Conservation (phyloP, 2,888 invertebrate genomes). For the Nomada fabriciana region DNA sequence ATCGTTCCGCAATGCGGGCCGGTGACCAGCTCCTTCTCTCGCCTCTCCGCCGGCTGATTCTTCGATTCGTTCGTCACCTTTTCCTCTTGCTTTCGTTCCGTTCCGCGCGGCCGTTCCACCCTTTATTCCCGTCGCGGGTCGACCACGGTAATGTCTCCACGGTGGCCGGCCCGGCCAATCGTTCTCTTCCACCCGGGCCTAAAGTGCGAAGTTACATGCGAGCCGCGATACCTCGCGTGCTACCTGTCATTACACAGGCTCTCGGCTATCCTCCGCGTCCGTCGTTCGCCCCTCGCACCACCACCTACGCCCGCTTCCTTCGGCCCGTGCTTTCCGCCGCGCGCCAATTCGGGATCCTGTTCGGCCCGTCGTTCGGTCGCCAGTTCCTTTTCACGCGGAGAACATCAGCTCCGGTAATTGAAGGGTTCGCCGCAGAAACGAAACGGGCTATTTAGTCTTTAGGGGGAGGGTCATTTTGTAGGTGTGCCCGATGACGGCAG, state of each 20-base stretch:
- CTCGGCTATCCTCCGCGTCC: conserved; percentile 40
- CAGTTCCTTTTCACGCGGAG: conserved; percentile 15
- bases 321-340: conserved; percentile 36
- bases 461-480: conserved; percentile 11
- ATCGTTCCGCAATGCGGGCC: conserved; percentile 81
- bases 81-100: conserved; percentile 8
- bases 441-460: conserved; percentile 30
- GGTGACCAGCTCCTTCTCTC: conserved; percentile 60
- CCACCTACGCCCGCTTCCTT: conserved; percentile 46
- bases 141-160: conserved; percentile 56
- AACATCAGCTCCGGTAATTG: conserved; percentile 34
- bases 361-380: conserved; percentile 11
- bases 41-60: conserved; percentile 36
- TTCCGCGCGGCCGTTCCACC: conserved; percentile 31
- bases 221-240: conserved; percentile 71
- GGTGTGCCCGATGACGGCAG: conserved; percentile 14
- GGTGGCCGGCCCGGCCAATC: conserved; percentile 2
- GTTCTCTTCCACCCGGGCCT: conserved; percentile 33
- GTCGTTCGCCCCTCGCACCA: conserved; percentile 34
- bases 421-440: conserved; percentile 27
- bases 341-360: conserved; percentile 46
- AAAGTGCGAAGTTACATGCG: conserved; percentile 67
- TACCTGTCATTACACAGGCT: conserved; percentile 61
- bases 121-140: conserved; percentile 44
- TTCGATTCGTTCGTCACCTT: conserved; percentile 23